Base-by-base conservation (phyloP, 2,888 invertebrate species). In the Tiliacea citrago region DNA sequence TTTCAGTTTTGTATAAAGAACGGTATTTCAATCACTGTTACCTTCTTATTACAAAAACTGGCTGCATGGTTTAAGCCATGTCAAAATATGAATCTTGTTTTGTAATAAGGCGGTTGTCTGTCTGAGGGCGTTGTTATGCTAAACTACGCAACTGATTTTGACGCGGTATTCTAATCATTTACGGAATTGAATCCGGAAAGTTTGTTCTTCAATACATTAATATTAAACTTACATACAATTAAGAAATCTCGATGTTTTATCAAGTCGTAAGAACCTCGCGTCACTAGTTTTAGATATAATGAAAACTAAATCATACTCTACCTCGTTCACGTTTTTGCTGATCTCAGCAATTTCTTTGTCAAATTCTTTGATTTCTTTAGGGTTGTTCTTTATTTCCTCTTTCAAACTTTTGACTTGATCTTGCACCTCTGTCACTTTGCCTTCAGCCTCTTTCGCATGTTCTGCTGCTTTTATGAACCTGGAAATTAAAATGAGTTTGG, bases 261-360 rank as follows among this genome's bases (percentile, higher is more conserved):
- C 3, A 60, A 60, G 7, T 7, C 6, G 1, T 21, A 35, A 35
- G 21, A 35, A 12, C 35, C 21, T 12, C 35, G 39, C 62, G 16
- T 24, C 24, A 16, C 45, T 45, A 24, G 24, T 66, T 18, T 24
- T 18, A 18, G 18, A 42, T 53, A 51, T 8, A 42, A 53, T 21
- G 16, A 6, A 29, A 51, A 51, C 16, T n/a, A 12, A 16, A 49
- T 10, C 10, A 47, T 16, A n/a, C 35, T 90, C 95, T 93, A 98
- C 98, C 89, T 97, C 96, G 91, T 98, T 98, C 76, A 98, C 96
- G 89, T 97, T 97, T 76, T 96, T 96, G 79, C 97, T 97, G 66
- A 98, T 95, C 70, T 97, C 97, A 24, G 94, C 94, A 0, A 98
- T 97, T 73, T 97, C 93, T 65, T 95, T 92, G 18, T 98, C 97